Evolutionary conservation across 2,888 invertebrate species (phyloP), one percentile per base, ranked within the genome.

Genomic region (Chrysodeixis includens): DNA sequence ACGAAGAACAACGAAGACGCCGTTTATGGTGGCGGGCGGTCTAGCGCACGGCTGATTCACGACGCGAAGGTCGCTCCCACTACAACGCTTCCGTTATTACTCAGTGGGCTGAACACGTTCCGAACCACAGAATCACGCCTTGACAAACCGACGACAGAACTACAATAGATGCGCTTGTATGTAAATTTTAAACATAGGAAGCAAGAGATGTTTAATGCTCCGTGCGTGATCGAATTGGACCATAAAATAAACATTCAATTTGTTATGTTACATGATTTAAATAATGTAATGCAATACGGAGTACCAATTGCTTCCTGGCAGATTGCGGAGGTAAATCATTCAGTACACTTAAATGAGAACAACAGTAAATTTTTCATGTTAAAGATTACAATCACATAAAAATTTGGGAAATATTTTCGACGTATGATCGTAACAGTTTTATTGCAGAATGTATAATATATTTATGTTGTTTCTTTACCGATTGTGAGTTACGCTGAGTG

Each of bases 61-160:
- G 71, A 64, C 76, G 71, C 72, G 89, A 91, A 92, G 92, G 91
- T 88, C 90, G 84, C 88, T 83, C 88, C 89, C 86, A 90, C 88
- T 83, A 76, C 75, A 71, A 65, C 73, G 79, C 87, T 90, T 90
- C 90, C 89, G 86, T 82, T 69, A 65, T 76, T 76, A 76, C 69
- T 67, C 60, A 60, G 79, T 54, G 75, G 74, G 75, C 85, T 87
- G 72, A 78, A 81, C 69, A 76, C 71, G 80, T 66, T 69, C 58
- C 55, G 62, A 70, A 62, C 32, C 63, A 61, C 78, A 71, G 62
- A 56, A 73, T 69, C 64, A 66, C 64, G 64, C 55, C 68, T 71
- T 71, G 66, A 73, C 65, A 74, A 73, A 73, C 49, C 56, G 49
- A 70, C 40, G n/a, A n/a, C n/a, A n/a, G n/a, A 53, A 53, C 64